Base-by-base conservation (phyloP, 2,113 vertebrate species). In the Oncorhynchus mykiss region DNA sequence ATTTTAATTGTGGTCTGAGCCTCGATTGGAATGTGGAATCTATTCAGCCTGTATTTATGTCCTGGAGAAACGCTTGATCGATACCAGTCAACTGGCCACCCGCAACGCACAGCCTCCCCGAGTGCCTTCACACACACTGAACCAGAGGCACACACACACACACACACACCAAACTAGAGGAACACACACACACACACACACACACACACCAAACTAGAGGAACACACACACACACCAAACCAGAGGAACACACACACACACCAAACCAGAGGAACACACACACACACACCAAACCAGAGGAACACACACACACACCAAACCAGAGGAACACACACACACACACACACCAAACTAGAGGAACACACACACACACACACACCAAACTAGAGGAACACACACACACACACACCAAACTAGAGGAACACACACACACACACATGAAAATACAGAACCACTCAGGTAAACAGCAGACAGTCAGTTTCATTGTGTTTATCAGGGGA, bases 1-100 rank as follows among this genome's bases (percentile, higher is more conserved):
- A 86, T 82, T 88, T 79, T 81, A 84, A 84, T 82, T 85, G 74
- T 75, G 54, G 69, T 83, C 74, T 76, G 27, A 45, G 75, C 71
- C 29, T 67, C 24, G 9, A 75, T 59, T 29, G 68, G 64, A 84
- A 81, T 72, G 75, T 71, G 78, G 60, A 86, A 80, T 79, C 72
- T 0, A 68, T 71, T 74, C 77, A 71, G 74, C 16, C 3, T 48
- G 18, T 24, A 24, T 80, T 71, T 78, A 76, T 59, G 45, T 72
- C 72, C 39, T 48, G 31, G 20, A 25, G 67, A 69, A 12, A 69
- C 20, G 67, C 67, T 69, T 22, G 27, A 67, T 67, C 65, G 34
- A 67, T 67, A 13, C 27, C 65, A 34, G 65, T 5, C 25, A 24
- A 14, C 6, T 20, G 3, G 49, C 49, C 49, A 51, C 59, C 59